Evolutionary conservation across 2,888 invertebrate genomes (phyloP), one percentile per base, ranked within the genome.

Genomic region (Microctonus aethiopoides): DNA sequence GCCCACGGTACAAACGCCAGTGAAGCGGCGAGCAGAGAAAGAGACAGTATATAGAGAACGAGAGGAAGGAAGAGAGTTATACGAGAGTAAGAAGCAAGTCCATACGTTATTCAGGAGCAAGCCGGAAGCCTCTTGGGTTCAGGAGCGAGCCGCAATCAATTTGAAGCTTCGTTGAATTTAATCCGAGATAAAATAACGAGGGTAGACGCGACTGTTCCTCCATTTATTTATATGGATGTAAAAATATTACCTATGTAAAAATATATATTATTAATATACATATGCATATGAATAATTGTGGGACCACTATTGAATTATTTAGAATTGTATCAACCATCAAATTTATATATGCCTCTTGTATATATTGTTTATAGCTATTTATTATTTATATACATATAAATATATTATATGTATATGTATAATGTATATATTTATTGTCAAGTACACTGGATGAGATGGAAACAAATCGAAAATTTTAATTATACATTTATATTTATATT

Each of bases 121-220:
- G 32, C 60, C 69, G 57, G 68, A 63, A 69, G 51, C 32, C 63
- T 63, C 46, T 26, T 26, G 64, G 59, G 57, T 65, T 34, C 22
- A 29, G 52, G 26, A 70, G 64, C 60, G 69, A 65, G 65, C 57
- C 52, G 65, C 69, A 64, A 70, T 70, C 69, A 65, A 70, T 70
- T 70, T 70, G 52, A 65, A 60, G 65, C 65, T 65, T 61, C 54
- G 59, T 60, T 70, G 69, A 52, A 64, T 65, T 70, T 70, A 70
- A 70, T 70, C 59, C 52, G 16, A 59, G 34, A 70, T 70, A 54
- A 70, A 70, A 65, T 70, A 70, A 70, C 51, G 65, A 59, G 57
- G 65, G 59, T 69, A 62, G 60, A 69, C 52, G 57, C 68, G 54
- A 54, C 13, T 54, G 13, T 52, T 34, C 36, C 32, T 61, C 56